Conservation (phyloP, 2,797 vertebrate species). For the Sebastes itinus region DNA sequence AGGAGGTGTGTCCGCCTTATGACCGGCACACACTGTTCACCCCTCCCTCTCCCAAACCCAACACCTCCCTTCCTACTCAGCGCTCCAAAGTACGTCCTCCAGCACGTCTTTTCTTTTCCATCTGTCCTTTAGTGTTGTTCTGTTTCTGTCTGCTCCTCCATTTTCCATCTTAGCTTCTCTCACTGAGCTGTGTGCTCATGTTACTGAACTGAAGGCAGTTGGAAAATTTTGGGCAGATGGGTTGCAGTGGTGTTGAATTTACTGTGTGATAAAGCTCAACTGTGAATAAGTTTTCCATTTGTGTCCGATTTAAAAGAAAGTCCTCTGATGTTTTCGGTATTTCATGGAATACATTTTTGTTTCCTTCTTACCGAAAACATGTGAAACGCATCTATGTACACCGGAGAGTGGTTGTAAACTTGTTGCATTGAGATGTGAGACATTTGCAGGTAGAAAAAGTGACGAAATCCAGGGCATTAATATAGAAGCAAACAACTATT, state of each 20-base stretch:
- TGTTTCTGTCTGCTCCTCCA: not conserved
- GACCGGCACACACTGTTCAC: constrained; percentile 85
- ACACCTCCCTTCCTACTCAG: constrained; percentile 70
- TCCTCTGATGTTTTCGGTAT: too few species aligned
- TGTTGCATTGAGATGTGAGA: not conserved
- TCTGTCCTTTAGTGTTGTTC: not conserved
- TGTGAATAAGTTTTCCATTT: not conserved
- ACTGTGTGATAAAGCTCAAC: too few species aligned
- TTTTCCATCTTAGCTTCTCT: not conserved
- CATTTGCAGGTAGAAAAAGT: not conserved
- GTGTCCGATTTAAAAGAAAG: not conserved
- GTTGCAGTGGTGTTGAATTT: not conserved
- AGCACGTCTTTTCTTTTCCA: constrained; percentile 23
- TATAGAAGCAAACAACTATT: too few species aligned
- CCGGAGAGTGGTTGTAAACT: not conserved
- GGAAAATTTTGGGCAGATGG: not conserved
- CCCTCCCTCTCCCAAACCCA: constrained; percentile 83
- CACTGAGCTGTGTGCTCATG: not conserved
- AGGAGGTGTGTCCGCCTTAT: constrained; percentile 79
- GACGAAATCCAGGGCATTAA: not conserved
- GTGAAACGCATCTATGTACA: too few species aligned
- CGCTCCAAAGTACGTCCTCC: constrained; percentile 80
- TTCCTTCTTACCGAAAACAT: not conserved
- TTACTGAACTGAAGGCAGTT: not conserved
- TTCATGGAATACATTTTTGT: not conserved